phyloP scores from a whole-genome alignment of 2,113 vertebrate species.

The Nesogale talazaci region DNA sequence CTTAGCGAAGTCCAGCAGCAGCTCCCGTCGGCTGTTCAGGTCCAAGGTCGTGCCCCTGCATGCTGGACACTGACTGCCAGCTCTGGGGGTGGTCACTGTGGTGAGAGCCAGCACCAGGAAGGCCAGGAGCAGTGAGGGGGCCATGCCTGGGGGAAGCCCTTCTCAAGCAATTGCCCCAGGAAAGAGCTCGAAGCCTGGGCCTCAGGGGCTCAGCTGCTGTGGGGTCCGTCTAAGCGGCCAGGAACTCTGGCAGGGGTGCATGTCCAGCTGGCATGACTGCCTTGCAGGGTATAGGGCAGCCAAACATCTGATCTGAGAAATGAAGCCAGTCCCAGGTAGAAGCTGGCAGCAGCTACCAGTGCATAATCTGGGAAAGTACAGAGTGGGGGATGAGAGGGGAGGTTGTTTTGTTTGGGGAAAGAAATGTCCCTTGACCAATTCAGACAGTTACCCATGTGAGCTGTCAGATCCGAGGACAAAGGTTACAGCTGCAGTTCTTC shows the following conservation, averaged over 20 bases:
- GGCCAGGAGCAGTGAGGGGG: slow-evolving; percentile 39
- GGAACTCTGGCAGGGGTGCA: slow-evolving; percentile 40
- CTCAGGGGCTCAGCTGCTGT: slow-evolving; percentile 41
- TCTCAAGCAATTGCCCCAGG: neutral
- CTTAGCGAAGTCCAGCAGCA: slow-evolving; percentile 91
- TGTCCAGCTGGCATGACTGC: slow-evolving; percentile 61
- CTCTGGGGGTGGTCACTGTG: neutral
- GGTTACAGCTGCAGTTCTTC: slow-evolving; percentile 72
- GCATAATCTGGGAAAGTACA: slow-evolving; percentile 49
- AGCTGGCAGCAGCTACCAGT: slow-evolving; percentile 58
- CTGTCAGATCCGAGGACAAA: slow-evolving; percentile 70
- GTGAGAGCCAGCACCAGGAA: slow-evolving; percentile 37
- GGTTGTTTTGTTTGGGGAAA: slow-evolving; percentile 69
- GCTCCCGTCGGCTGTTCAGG: slow-evolving; percentile 84
- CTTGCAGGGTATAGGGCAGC: slow-evolving; percentile 18
- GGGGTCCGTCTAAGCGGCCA: neutral
- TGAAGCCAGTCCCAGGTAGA: slow-evolving; percentile 67
- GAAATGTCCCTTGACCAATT: slow-evolving; percentile 48
- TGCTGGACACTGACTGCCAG: slow-evolving; percentile 77
- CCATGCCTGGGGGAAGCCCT: slow-evolving; percentile 44
- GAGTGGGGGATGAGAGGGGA: slow-evolving; percentile 59
- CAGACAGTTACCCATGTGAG: slow-evolving; percentile 58
- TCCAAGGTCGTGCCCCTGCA: slow-evolving; percentile 84
- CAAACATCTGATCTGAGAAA: slow-evolving; percentile 65
- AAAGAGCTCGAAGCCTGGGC: neutral